phyloP scores from a whole-genome alignment of 2,888 invertebrate genomes.

The Acheta domesticus region DNA sequence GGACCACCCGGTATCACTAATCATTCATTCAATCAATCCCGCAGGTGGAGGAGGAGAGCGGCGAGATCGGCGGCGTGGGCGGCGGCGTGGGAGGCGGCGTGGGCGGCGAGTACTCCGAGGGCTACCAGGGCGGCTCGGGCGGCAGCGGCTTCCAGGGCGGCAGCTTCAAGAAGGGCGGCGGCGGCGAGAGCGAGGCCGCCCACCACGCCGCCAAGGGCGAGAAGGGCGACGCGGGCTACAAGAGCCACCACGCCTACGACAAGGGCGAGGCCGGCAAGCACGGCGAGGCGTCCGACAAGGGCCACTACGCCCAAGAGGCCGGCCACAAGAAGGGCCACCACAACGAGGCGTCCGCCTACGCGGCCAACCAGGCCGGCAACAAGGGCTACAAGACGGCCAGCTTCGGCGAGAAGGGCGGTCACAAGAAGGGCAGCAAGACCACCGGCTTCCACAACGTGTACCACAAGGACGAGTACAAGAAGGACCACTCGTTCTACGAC shows the following conservation, averaged over 20 bases:
- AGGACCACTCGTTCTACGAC: slow-evolving; percentile 73
- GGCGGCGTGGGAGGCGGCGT: background rate
- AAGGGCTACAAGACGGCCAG: slow-evolving; percentile 56
- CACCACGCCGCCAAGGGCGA: slow-evolving; percentile 65
- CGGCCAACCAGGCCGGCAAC: slow-evolving; percentile 54
- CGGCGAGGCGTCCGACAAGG: slow-evolving; percentile 54
- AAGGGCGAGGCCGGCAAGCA: slow-evolving; percentile 57
- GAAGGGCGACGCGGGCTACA: slow-evolving; percentile 62
- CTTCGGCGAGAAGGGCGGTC: slow-evolving; percentile 57
- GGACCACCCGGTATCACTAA: too few species aligned
- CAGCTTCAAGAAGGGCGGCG: slow-evolving; percentile 58
- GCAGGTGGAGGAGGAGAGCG: too few species aligned
- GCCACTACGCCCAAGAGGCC: slow-evolving; percentile 53
- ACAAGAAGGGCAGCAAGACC: slow-evolving; percentile 66
- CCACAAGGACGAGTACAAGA: slow-evolving; percentile 74
- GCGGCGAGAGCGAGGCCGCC: slow-evolving; percentile 63
- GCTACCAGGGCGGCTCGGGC: background rate
- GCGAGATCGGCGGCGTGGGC: background rate
- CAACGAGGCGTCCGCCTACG: slow-evolving; percentile 55
- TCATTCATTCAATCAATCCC: too few species aligned
- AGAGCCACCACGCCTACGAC: slow-evolving; percentile 53
- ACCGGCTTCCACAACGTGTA: slow-evolving; percentile 70
- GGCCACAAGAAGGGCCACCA: slow-evolving; percentile 56
- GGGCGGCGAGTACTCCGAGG: background rate
- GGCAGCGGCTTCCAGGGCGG: slow-evolving; percentile 43